Conservation (phyloP, 2,797 vertebrate species). For the Syngnathus rostellatus region DNA sequence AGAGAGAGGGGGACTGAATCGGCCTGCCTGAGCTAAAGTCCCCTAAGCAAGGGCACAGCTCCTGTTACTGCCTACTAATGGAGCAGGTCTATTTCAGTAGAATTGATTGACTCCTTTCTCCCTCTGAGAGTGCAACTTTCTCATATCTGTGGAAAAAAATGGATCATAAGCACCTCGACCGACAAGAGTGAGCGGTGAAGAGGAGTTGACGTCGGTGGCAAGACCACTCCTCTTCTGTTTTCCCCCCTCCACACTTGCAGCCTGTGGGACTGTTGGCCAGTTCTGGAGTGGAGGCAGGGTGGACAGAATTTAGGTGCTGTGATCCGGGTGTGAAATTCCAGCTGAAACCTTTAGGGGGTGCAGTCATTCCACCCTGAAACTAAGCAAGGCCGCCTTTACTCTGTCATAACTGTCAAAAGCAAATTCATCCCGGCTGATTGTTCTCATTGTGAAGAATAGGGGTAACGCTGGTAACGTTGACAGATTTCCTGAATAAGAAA, state of each 20-base stretch:
- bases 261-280: constrained; percentile 27
- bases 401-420: constrained; percentile 64
- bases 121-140: constrained; percentile 74
- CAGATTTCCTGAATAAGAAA: constrained; percentile 66
- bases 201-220: constrained; percentile 54
- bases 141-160: constrained; percentile 71
- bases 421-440: constrained; percentile 63
- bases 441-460: constrained; percentile 60
- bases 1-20: constrained; percentile 61
- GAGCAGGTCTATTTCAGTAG: constrained; percentile 77
- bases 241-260: constrained; percentile 25
- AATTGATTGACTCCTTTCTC: constrained; percentile 80
- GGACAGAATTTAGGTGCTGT: constrained; percentile 14
- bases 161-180: constrained; percentile 70
- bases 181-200: constrained; percentile 40
- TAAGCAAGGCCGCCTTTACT: constrained; percentile 35
- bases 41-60: constrained; percentile 75
- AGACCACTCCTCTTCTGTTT: constrained; percentile 47
- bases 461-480: constrained; percentile 58
- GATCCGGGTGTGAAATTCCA: constrained; percentile 49
- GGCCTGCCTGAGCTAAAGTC: constrained; percentile 64
- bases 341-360: constrained; percentile 69
- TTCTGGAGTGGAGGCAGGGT: constrained; percentile 22
- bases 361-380: constrained; percentile 72
- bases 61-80: constrained; percentile 77